These are phyloP conservation scores for Gracilinanus agilis DNA, from an alignment of 2,113 vertebrate species.

Conservation along the genomic window DNA sequence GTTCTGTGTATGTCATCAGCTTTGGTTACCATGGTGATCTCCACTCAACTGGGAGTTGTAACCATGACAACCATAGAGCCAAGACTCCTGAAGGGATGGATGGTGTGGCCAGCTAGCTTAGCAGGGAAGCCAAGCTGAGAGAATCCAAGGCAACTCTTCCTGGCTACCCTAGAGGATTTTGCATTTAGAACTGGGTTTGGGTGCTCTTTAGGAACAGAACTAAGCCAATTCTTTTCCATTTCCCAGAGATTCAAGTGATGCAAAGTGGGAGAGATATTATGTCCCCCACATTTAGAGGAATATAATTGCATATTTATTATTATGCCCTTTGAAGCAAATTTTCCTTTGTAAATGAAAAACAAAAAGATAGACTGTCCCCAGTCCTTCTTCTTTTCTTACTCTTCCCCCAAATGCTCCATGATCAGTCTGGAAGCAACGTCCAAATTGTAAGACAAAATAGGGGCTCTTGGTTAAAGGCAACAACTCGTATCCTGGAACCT, in stretches of 20 bases:
- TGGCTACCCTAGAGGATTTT: not conserved
- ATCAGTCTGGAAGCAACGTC: not conserved
- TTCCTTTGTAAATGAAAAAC: not conserved
- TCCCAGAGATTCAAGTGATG: not conserved
- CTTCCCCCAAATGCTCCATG: not conserved
- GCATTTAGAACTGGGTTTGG: not conserved
- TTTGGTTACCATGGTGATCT: not conserved
- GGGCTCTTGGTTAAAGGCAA: no score
- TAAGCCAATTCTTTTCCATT: not conserved
- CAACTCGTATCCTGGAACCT: no score
- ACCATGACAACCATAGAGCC: not conserved
- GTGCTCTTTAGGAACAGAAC: not conserved
- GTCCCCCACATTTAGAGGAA: not conserved
- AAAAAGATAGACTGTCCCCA: not conserved
- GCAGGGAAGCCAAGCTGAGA: not conserved
- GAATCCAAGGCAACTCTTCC: not conserved
- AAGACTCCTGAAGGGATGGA: not conserved
- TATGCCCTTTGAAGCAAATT: not conserved
- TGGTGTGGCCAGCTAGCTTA: not conserved
- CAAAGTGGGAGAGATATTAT: not conserved
- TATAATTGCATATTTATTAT: not conserved
- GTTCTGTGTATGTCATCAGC: not conserved
- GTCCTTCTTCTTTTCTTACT: not conserved
- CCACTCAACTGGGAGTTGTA: not conserved
- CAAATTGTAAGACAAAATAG: not conserved